Percentiles rank a stretch among this genome's conserved stretches.
Evolutionary conservation across 1,140 invertebrate species (phyloP).

Genomic region (Drosophila quadrilineata): DNA sequence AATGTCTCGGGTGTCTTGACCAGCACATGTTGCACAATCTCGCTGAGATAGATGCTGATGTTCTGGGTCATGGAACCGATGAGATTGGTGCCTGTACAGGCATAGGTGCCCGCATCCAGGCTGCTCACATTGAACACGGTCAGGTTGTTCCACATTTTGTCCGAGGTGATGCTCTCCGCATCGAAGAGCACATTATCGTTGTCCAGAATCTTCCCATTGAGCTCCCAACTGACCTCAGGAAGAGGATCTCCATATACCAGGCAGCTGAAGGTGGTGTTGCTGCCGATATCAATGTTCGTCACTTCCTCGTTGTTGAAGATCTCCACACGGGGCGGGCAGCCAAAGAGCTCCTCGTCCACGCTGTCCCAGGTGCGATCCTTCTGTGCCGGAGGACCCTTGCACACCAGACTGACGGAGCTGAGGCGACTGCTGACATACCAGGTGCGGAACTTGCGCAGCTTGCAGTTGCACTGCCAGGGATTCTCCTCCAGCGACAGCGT

Average conservation of each 20-base stretch:
- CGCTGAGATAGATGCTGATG: slow-evolving; percentile 87
- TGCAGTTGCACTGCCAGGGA: slow-evolving; percentile 94
- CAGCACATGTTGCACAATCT: slow-evolving; percentile 84
- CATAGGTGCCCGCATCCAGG: slow-evolving; percentile 90
- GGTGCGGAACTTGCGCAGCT: slow-evolving; percentile 89
- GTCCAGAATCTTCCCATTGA: slow-evolving; percentile 86
- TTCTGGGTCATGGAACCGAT: slow-evolving; percentile 87
- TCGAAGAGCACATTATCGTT: slow-evolving; percentile 82
- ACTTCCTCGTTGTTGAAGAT: slow-evolving; percentile 83
- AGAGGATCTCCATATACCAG: slow-evolving; percentile 90
- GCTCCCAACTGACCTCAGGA: slow-evolving; percentile 91
- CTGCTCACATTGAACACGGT: slow-evolving; percentile 89
- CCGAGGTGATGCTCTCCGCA: slow-evolving; percentile 67
- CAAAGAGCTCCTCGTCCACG: slow-evolving; percentile 86
- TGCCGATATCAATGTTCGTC: slow-evolving; percentile 87
- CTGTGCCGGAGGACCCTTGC: slow-evolving; percentile 84
- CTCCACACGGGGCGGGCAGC: slow-evolving; percentile 87
- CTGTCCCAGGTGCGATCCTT: slow-evolving; percentile 86
- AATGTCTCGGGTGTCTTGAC: slow-evolving; percentile 80
- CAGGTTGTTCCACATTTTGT: slow-evolving; percentile 86
- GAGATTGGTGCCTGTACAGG: slow-evolving; percentile 89
- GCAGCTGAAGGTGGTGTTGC: slow-evolving; percentile 90
- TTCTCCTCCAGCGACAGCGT: slow-evolving; percentile 91
- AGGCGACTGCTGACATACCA: slow-evolving; percentile 89
- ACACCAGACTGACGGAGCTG: slow-evolving; percentile 86